A percentile compares a stretch with the other conserved stretches of the same genome.
These are phyloP conservation scores for Anthrax anthrax DNA, from an alignment of 2,888 invertebrate species.

Conservation along the genomic window DNA sequence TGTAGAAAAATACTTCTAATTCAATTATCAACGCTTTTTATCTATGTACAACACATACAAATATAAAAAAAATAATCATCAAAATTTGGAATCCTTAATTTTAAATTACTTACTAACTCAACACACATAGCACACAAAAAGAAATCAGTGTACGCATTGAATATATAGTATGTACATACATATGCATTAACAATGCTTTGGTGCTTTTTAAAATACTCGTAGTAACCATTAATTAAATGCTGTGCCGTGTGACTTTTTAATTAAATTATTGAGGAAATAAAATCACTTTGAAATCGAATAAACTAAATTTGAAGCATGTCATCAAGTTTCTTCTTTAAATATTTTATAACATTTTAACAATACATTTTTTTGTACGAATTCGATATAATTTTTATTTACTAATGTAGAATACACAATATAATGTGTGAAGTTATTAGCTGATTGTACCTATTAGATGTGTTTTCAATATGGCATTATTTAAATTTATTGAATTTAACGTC, in stretches of 20 bases:
- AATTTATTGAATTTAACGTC: neutral
- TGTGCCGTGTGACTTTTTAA: neutral
- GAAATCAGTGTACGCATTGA: no score
- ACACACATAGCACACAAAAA: no score
- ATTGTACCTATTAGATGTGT: no score
- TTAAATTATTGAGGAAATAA: neutral
- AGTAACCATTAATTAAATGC: neutral
- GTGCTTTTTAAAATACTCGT: neutral
- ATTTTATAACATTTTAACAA: no score
- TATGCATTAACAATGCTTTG: neutral
- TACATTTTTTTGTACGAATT: no score
- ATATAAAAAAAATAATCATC: no score
- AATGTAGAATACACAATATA: no score
- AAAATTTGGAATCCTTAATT: neutral
- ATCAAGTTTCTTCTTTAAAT: neutral
- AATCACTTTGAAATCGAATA: neutral
- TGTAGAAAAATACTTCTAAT: neutral
- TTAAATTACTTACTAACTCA: no score
- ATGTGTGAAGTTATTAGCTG: no score
- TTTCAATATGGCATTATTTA: no score
- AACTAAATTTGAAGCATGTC: slow-evolving; percentile 1
- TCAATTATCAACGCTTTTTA: neutral
- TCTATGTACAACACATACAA: neutral
- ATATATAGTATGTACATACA: no score
- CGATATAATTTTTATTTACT: no score